A percentile compares a stretch with the other conserved stretches of the same genome.
phyloP scores from a whole-genome alignment of 2,888 invertebrate genomes.

The Capitulum mitella region DNA sequence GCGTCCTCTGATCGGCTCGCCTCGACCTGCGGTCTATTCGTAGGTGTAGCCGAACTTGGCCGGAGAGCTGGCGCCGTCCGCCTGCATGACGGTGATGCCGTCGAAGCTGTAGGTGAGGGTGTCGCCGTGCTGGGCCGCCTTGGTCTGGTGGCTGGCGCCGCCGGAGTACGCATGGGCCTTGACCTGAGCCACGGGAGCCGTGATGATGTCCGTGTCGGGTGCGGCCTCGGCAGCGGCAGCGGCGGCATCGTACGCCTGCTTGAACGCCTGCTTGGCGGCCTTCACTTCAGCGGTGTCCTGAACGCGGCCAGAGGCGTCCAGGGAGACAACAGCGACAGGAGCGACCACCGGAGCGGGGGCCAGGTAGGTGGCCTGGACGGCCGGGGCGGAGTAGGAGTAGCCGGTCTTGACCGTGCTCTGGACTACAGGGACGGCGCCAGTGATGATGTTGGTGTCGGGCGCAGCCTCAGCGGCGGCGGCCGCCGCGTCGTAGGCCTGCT shows the following conservation, averaged over 20 bases:
- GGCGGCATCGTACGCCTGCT: neutral
- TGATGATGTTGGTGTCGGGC: slow-evolving; percentile 25
- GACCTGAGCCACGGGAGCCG: neutral
- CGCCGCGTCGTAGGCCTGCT: neutral
- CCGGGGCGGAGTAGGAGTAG: neutral
- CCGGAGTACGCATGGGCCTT: neutral
- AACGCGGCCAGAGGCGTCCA: neutral
- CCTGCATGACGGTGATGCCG: neutral
- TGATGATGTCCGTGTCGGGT: slow-evolving; percentile 25
- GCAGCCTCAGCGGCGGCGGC: slow-evolving; percentile 25
- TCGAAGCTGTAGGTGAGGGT: neutral
- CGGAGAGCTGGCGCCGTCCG: neutral
- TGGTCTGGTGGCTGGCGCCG: neutral
- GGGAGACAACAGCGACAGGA: neutral
- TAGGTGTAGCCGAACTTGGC: neutral
- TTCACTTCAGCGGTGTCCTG: neutral
- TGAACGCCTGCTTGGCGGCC: neutral
- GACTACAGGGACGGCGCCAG: neutral
- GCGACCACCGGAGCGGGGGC: neutral
- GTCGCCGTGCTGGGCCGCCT: neutral
- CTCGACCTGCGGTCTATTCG: neutral
- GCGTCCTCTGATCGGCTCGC: too few relatives aligned
- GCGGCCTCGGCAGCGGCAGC: slow-evolving; percentile 25
- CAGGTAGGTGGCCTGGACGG: neutral
- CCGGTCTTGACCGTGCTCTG: neutral